phyloP scores from a whole-genome alignment of 1,140 invertebrate species.

The Ceratosolen solmsi region DNA sequence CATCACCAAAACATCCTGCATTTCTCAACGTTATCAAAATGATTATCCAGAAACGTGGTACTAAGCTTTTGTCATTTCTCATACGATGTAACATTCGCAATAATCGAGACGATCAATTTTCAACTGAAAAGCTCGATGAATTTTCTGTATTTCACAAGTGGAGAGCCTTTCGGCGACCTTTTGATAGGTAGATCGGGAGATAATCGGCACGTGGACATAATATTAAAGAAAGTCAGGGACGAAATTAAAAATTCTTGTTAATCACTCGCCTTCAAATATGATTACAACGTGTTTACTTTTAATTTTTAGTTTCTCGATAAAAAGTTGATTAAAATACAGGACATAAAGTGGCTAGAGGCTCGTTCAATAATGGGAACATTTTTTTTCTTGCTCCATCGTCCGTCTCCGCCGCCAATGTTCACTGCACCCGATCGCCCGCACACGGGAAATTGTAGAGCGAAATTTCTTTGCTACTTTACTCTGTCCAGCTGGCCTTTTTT shows the following conservation, averaged over 20 bases:
- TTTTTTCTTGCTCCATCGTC: background rate
- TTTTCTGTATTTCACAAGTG: background rate
- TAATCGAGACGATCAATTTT: background rate
- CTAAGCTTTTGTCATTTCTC: background rate
- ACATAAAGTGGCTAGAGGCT: conserved; percentile 10
- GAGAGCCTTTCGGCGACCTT: background rate
- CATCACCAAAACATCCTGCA: conserved; percentile 23
- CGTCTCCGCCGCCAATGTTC: background rate
- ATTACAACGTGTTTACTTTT: conserved; percentile 14
- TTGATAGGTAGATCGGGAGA: background rate
- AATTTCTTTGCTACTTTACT: background rate
- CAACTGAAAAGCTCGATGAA: background rate
- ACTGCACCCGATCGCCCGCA: background rate
- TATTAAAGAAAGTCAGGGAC: too few species aligned
- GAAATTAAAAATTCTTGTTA: too few species aligned
- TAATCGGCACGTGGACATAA: background rate
- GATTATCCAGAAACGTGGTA: background rate
- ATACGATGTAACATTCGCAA: background rate
- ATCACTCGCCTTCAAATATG: background rate
- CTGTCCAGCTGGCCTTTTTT: background rate
- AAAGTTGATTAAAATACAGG: conserved; percentile 36
- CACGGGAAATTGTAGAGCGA: too few species aligned
- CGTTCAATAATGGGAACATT: conserved; percentile 36
- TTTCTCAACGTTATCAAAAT: conserved; percentile 1
- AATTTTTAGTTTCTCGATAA: conserved; percentile 16